Evolutionary conservation across 2,888 invertebrate genomes (phyloP).

Genomic region (Agrochola circellaris): DNA sequence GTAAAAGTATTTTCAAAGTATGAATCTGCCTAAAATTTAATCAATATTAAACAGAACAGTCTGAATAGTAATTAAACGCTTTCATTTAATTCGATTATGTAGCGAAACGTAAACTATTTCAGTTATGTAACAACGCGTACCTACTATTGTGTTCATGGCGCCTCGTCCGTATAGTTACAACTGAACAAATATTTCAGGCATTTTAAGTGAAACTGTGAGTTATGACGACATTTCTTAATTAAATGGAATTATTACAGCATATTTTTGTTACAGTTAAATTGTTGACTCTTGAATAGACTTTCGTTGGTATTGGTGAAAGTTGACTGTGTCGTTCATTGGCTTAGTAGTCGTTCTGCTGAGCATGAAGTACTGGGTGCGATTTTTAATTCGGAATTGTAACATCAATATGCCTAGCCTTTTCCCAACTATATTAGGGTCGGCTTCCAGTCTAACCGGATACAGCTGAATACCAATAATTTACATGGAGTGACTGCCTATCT

Average conservation of each 20-base stretch:
- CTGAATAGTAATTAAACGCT: constrained; percentile 18
- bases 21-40: constrained; percentile 10
- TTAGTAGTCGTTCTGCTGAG: background rate
- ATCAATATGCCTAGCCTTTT: background rate
- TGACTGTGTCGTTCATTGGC: background rate
- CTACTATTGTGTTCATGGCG: background rate
- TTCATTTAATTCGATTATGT: constrained; percentile 14
- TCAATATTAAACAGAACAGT: constrained; percentile 1
- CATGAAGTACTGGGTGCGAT: background rate
- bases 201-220: constrained; percentile 43
- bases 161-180: constrained; percentile 8
- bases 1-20: background rate
- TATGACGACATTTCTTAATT: constrained; percentile 15
- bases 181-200: constrained; percentile 50
- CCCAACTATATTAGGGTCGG: too few relatives aligned
- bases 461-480: too few relatives aligned
- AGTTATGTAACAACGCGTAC: constrained; percentile 6
- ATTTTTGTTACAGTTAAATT: constrained; percentile 6
- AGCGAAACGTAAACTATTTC: constrained; percentile 33
- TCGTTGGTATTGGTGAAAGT: background rate
- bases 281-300: too few relatives aligned
- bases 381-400: background rate
- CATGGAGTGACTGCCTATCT: too few relatives aligned
- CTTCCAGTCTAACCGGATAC: too few relatives aligned
- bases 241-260: background rate